Evolutionary conservation across 1,140 invertebrate genomes (phyloP).

Genomic region (Zophobas atratus): DNA sequence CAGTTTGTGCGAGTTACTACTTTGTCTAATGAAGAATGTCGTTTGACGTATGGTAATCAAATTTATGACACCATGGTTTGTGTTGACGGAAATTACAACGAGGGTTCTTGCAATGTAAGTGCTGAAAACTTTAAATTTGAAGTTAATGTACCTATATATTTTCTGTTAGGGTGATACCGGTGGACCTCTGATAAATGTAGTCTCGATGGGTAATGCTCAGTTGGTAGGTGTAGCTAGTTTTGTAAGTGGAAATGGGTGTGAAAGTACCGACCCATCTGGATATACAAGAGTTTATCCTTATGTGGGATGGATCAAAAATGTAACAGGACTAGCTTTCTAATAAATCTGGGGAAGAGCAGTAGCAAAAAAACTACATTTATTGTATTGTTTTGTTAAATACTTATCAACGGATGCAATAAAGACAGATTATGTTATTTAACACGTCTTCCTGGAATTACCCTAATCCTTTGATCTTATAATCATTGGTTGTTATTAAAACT

Average conservation of each 20-base stretch:
- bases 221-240: conserved; percentile 5
- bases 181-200: neutral
- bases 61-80: conserved; percentile 8
- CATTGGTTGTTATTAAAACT: too few species aligned
- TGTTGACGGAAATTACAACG: neutral
- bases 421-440: too few species aligned
- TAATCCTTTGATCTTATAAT: too few species aligned
- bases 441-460: too few species aligned
- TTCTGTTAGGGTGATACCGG: conserved; percentile 25
- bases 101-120: conserved; percentile 14
- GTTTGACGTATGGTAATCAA: conserved; percentile 14
- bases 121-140: neutral
- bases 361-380: too few species aligned
- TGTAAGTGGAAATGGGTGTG: conserved; percentile 21
- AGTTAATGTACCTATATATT: neutral
- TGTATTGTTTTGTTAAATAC: too few species aligned
- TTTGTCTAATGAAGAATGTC: conserved; percentile 19
- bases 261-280: conserved; percentile 12
- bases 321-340: neutral
- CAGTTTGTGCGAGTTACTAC: neutral
- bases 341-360: too few species aligned
- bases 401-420: too few species aligned
- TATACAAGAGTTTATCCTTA: neutral
- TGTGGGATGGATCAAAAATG: conserved; percentile 7
- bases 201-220: neutral